Evolutionary conservation across 2,797 vertebrate species (phyloP).

Genomic region (Rhynchotus rufescens): DNA sequence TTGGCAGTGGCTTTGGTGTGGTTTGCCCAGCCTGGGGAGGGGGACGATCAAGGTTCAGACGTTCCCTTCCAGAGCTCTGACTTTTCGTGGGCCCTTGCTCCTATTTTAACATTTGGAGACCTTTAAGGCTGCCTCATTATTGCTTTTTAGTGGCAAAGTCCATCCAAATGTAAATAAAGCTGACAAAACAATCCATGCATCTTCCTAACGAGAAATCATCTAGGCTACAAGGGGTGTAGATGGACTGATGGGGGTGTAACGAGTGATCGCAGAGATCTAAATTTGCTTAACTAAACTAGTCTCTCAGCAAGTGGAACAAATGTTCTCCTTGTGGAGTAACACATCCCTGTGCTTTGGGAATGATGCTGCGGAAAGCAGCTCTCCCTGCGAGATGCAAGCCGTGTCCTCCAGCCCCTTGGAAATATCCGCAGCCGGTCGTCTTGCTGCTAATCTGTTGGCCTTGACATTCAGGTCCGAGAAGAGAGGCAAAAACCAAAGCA

Average conservation of each 20-base stretch:
- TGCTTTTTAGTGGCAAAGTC: background rate
- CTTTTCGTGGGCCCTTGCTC: background rate
- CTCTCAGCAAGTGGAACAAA: background rate
- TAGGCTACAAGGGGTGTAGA: background rate
- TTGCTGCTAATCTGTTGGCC: conserved; percentile 1
- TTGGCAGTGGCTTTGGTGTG: background rate
- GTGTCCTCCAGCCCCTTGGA: background rate
- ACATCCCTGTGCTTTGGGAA: fast-evolving
- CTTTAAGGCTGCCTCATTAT: background rate
- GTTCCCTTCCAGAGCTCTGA: background rate
- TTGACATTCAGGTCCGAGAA: background rate
- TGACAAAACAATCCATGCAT: background rate
- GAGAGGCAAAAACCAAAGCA: background rate
- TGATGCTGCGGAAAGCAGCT: background rate
- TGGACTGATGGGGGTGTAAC: background rate
- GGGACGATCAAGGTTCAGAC: fast-evolving
- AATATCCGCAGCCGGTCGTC: background rate
- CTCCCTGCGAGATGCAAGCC: background rate
- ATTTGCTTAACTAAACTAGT: background rate
- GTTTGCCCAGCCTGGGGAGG: background rate
- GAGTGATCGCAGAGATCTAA: background rate
- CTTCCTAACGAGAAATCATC: background rate
- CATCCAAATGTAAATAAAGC: background rate
- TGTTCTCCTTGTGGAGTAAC: background rate
- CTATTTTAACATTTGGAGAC: background rate